Evolutionary conservation across 1,140 invertebrate genomes (phyloP).

Genomic region (Polypedilum pembai): DNA sequence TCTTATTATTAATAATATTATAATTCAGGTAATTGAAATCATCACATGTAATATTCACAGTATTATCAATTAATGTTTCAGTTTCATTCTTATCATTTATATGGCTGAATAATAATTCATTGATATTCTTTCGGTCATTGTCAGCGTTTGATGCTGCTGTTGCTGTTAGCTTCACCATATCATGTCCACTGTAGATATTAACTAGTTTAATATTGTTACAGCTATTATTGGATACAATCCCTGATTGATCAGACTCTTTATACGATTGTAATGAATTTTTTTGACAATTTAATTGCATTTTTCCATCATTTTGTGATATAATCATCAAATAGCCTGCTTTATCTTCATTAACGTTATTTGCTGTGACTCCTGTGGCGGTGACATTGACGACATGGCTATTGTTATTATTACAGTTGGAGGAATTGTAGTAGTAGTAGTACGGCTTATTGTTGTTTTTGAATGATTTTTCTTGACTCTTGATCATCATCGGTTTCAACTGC

Average conservation of each 20-base stretch:
- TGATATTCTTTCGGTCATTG: constrained; percentile 16
- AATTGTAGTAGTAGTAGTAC: not conserved
- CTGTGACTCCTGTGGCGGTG: not conserved
- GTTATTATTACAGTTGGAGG: not conserved
- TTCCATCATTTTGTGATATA: not conserved
- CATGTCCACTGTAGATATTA: not conserved
- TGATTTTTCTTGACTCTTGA: not conserved
- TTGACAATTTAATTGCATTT: constrained; percentile 28
- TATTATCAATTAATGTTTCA: constrained; percentile 25
- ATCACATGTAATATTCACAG: constrained; percentile 27
- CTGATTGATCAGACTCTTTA: constrained; percentile 27
- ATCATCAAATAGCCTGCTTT: constrained; percentile 22
- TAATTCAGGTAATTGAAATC: constrained; percentile 28
- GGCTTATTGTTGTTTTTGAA: not conserved
- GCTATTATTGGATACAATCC: constrained; percentile 27
- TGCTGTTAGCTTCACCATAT: not conserved
- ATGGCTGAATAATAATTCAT: constrained; percentile 27
- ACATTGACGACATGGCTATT: not conserved
- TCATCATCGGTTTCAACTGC: constrained; percentile 10
- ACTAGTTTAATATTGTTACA: constrained; percentile 22
- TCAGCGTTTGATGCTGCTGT: not conserved
- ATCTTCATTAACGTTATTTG: not conserved
- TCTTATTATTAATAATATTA: constrained; percentile 24
- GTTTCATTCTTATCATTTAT: constrained; percentile 22
- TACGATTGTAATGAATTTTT: constrained; percentile 12